Percentiles rank a stretch among this genome's conserved stretches.
These are phyloP conservation scores for Archips xylosteana DNA, from an alignment of 2,888 invertebrate genomes.

Conservation along the genomic window DNA sequence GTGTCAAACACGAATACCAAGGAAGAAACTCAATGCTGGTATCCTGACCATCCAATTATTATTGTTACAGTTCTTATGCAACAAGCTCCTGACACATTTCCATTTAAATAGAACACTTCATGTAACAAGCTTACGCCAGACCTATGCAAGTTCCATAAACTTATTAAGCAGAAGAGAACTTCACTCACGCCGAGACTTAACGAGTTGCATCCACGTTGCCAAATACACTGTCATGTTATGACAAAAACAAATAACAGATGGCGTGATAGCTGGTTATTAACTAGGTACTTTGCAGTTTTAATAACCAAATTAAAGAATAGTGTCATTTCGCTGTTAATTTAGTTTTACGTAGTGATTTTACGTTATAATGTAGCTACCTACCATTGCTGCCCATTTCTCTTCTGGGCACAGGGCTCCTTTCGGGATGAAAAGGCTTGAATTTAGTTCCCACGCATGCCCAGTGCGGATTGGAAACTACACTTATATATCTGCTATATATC, in stretches of 20 bases:
- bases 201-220: constrained; percentile 10
- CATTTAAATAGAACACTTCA: not conserved
- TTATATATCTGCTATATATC: too few relatives aligned
- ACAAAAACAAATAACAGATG: constrained; percentile 7
- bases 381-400: too few relatives aligned
- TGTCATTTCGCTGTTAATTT: not conserved
- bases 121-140: not conserved
- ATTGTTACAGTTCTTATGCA: not conserved
- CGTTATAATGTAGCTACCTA: too few relatives aligned
- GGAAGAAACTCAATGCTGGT: too few relatives aligned
- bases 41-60: too few relatives aligned
- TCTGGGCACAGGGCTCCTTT: too few relatives aligned
- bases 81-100: not conserved
- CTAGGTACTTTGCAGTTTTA: not conserved
- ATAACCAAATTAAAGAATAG: not conserved
- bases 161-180: constrained; percentile 3
- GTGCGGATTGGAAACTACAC: too few relatives aligned
- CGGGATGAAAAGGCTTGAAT: too few relatives aligned
- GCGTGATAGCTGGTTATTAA: constrained; percentile 2
- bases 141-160: constrained; percentile 16
- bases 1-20: too few relatives aligned
- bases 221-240: constrained; percentile 4
- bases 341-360: too few relatives aligned
- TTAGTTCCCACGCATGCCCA: too few relatives aligned
- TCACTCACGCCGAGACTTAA: not conserved